These are phyloP conservation scores for Didymodactylos carnosus DNA, from an alignment of 2,888 invertebrate genomes.

Conservation along the genomic window DNA sequence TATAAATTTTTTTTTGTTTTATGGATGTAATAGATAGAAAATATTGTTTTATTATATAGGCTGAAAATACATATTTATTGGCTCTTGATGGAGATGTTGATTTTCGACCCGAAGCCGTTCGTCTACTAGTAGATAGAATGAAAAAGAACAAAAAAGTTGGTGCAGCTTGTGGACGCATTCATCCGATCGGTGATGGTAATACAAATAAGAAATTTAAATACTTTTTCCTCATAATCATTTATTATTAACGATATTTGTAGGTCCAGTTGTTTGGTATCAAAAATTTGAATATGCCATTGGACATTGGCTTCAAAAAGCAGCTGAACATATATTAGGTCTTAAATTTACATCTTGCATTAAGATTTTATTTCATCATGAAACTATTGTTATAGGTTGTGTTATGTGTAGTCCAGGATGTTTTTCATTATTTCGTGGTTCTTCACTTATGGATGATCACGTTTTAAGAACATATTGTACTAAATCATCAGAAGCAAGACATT, in stretches of 20 bases:
- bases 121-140: constrained; percentile 85
- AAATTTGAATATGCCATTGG: constrained; percentile 98
- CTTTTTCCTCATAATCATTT: no score
- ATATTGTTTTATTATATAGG: constrained; percentile 31
- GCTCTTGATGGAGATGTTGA: constrained; percentile 94
- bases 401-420: constrained; percentile 96
- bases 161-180: constrained; percentile 92
- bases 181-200: constrained; percentile 57
- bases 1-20: constrained; percentile 39
- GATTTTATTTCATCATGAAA: no score
- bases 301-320: constrained; percentile 99
- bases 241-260: constrained; percentile 33
- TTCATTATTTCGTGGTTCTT: constrained; percentile 84
- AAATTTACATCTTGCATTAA: no score
- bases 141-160: constrained; percentile 89
- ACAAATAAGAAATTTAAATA: no score
- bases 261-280: constrained; percentile 98
- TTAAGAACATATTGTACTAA: constrained; percentile 79
- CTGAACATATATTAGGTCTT: constrained; percentile 99
- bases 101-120: constrained; percentile 75
- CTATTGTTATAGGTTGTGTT: neutral
- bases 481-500: constrained; percentile 80
- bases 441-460: constrained; percentile 94
- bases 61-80: constrained; percentile 73
- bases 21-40: neutral